Base-by-base conservation (phyloP, 2,888 invertebrate species). In the Drosophila lutescens region DNA sequence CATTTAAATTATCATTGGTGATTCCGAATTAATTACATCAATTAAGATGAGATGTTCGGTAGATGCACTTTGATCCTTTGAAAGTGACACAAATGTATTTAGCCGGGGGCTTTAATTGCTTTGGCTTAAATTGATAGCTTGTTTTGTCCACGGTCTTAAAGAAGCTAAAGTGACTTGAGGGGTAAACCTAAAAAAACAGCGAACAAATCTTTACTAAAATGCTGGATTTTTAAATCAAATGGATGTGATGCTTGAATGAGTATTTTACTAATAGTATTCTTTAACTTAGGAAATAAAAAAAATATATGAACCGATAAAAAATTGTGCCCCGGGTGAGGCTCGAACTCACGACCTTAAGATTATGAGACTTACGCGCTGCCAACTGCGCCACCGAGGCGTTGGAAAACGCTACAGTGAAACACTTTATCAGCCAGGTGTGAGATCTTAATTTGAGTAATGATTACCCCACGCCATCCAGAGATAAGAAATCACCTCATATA, bases 301-400 rank as follows among this genome's bases (percentile, higher is more conserved):
- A 34, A 12, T 13, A 5, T 1, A 3, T 1, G 5, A 12, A 34
- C 1, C 5, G 12, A 12, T 10, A 34, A 34, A 34, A 34, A 34
- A 34, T 34, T 34, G 12, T 90, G 90, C 90, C 91, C 91, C 91
- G 90, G 86, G 90, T 90, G 90, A 90, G 91, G 91, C 89, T 90
- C 89, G 90, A 90, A 90, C 90, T 90, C 90, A 90, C 90, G 86
- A 92, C 92, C 92, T 91, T 91, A 91, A 91, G 91, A 91, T 91
- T 91, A 91, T 91, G 91, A 91, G 91, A 91, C 91, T 91, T 91
- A 91, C 91, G 91, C 91, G 92, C 91, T 91, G 89, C 91, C 91
- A 85, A 91, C 91, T 91, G 91, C 91, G 91, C 91, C 91, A 91
- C 89, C 91, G 91, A 91, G 91, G 91, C 92, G 50, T 38, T 54